phyloP scores from a whole-genome alignment of 2,797 vertebrate genomes.

The Bradypodion pumilum region DNA sequence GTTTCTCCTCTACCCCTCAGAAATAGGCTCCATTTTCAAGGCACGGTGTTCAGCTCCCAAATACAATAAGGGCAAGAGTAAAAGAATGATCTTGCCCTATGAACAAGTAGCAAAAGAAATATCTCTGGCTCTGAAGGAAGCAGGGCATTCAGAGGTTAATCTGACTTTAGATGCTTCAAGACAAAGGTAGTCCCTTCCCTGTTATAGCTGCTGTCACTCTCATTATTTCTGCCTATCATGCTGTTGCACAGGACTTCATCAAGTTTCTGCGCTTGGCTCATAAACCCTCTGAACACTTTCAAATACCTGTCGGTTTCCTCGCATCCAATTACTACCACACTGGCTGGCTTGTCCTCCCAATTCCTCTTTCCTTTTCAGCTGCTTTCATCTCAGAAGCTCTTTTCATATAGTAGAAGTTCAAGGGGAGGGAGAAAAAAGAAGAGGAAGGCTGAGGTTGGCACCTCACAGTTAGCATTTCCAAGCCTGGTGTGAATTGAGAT shows the following conservation, averaged over 20 bases:
- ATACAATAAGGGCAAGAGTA: neutral
- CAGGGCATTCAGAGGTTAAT: constrained; percentile 75
- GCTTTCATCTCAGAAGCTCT: constrained; percentile 60
- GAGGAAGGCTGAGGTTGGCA: constrained; percentile 14
- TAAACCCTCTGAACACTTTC: constrained; percentile 81
- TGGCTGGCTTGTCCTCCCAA: constrained; percentile 75
- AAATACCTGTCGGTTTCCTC: constrained; percentile 76
- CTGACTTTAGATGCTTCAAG: constrained; percentile 72
- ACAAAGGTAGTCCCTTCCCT: constrained; percentile 67
- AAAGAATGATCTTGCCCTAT: constrained; percentile 36
- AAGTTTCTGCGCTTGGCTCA: constrained; percentile 73
- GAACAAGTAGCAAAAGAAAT: constrained; percentile 41
- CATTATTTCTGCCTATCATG: constrained; percentile 76
- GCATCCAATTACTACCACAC: constrained; percentile 83
- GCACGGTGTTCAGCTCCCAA: neutral
- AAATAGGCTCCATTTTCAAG: neutral
- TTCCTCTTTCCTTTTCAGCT: constrained; percentile 70
- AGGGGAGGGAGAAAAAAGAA: neutral
- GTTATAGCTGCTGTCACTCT: constrained; percentile 71
- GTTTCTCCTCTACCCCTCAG: neutral
- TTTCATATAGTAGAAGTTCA: constrained; percentile 60
- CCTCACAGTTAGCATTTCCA: constrained; percentile 7
- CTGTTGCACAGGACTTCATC: constrained; percentile 67
- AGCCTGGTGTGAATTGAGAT: neutral
- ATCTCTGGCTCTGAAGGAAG: constrained; percentile 35